Evolutionary conservation across 92 coral and sea anemone species (phyloP), one percentile per base, ranked within the genome.

Genomic region (Phenganax stokvisi): DNA sequence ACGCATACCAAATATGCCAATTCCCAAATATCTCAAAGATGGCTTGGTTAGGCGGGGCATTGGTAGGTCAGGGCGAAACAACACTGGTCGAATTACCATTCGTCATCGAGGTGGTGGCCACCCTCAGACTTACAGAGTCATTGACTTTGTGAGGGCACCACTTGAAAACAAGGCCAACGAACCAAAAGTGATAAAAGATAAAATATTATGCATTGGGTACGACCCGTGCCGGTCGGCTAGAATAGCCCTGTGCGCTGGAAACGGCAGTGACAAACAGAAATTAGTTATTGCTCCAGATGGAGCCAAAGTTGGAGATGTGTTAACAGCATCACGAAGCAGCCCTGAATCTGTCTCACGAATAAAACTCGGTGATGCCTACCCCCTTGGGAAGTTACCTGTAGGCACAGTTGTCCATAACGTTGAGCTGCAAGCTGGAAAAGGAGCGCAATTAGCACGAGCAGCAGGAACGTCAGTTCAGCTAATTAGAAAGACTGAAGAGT

Each of bases 391-490:
- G 75, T 80, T 94, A 58, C 98, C 98, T 0, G 87, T 94, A 63
- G 98, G 98, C 15, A 86, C 97, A 10, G 77, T 94, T 51, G 98
- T 94, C 59, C 94, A 94, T 82, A 94, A 94, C 61, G 89, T 94
- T 59, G 98, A 94, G 80, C 84, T 94, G 54, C 57, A 61, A 28
- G 97, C 98, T 31, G 98, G 98, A 3, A 83, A 89, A 51, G 98
- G 98, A 73, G 98, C 98, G 53, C 98, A 92, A 77, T 82, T 94
- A 53, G 98, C 92, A 54, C 82, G 98, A 52, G 93, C 98, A 3
- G 98, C 98, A 37, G 98, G 98, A 51, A 94, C 98, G 12, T 94
- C 92, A 66, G 98, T 97, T 47, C 98, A 94, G 85, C 90, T 94
- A 12, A 89, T 94, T 9, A 89, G 91, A 57, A 94, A 94, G 81